A percentile compares a stretch with the other conserved stretches of the same genome.
These are phyloP conservation scores for Seira ritae DNA, from an alignment of 2,888 invertebrate genomes.

Conservation along the genomic window DNA sequence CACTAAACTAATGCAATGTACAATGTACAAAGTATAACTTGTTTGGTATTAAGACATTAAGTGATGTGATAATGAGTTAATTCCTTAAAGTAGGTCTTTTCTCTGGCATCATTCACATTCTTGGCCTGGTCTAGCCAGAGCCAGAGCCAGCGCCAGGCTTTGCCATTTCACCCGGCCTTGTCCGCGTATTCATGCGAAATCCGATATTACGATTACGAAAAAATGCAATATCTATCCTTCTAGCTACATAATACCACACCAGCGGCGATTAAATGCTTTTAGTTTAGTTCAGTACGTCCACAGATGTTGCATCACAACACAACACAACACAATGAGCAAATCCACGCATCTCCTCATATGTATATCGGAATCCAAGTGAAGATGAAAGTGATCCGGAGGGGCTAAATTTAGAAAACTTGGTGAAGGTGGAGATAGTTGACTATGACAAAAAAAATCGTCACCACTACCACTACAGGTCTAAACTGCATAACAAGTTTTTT, in stretches of 20 bases:
- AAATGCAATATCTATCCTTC: too few species aligned
- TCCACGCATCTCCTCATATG: slow-evolving; percentile 4
- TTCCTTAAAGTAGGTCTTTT: slow-evolving; percentile 36
- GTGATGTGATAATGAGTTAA: slow-evolving; percentile 8
- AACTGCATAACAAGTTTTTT: neutral
- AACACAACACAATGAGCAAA: slow-evolving; percentile 2
- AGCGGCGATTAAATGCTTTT: neutral
- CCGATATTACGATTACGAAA: neutral
- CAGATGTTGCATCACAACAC: slow-evolving; percentile 29
- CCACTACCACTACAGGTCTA: too few species aligned
- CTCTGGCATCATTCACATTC: slow-evolving; percentile 36
- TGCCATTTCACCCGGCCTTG: slow-evolving; percentile 44
- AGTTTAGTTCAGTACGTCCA: neutral
- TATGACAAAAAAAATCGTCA: neutral
- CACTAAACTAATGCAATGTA: too few species aligned
- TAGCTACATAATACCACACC: too few species aligned
- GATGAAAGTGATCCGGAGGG: slow-evolving; percentile 49
- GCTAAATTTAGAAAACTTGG: slow-evolving; percentile 48
- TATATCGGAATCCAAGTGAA: slow-evolving; percentile 24
- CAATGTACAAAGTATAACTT: neutral
- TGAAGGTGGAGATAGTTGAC: slow-evolving; percentile 17
- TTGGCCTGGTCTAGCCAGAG: too few species aligned
- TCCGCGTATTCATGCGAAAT: slow-evolving; percentile 17
- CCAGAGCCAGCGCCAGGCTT: too few species aligned
- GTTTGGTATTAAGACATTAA: neutral